These are phyloP conservation scores for Anisognathus igniventris DNA, from an alignment of 2,797 vertebrate species.

Conservation along the genomic window DNA sequence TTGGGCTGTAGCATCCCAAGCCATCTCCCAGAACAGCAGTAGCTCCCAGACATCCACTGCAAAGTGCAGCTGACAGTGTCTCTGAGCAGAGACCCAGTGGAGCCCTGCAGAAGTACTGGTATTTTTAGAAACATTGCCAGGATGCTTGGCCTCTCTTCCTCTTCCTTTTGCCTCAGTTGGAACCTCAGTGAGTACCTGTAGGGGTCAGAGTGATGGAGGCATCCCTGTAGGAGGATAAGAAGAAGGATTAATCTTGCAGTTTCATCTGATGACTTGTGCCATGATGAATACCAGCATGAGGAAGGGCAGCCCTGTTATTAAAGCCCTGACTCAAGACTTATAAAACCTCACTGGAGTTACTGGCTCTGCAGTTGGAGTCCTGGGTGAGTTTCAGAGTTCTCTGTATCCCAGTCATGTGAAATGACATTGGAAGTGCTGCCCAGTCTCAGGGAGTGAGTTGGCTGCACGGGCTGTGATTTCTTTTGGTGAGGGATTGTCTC, in stretches of 20 bases:
- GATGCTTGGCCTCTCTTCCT: neutral
- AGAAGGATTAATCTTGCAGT: neutral
- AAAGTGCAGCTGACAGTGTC: neutral
- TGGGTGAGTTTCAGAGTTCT: neutral
- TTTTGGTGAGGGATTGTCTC: neutral
- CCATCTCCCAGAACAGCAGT: neutral
- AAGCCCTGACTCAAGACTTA: neutral
- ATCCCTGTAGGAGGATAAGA: neutral
- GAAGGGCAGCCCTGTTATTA: neutral
- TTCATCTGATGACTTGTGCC: neutral
- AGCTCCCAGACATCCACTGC: neutral
- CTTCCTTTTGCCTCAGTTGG: neutral
- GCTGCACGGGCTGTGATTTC: neutral
- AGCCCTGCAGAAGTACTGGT: neutral
- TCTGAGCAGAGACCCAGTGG: conserved; percentile 44
- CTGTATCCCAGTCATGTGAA: neutral
- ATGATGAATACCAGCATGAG: rapidly evolving
- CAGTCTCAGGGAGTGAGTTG: neutral
- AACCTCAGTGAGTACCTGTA: neutral
- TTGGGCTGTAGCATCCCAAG: neutral
- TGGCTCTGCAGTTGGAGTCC: neutral
- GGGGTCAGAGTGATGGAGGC: neutral
- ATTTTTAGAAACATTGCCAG: conserved; percentile 54
- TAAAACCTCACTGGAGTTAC: neutral
- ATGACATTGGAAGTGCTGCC: neutral